Evolutionary conservation across 2,797 vertebrate genomes (phyloP).

Genomic region (Sebastes elongatus): DNA sequence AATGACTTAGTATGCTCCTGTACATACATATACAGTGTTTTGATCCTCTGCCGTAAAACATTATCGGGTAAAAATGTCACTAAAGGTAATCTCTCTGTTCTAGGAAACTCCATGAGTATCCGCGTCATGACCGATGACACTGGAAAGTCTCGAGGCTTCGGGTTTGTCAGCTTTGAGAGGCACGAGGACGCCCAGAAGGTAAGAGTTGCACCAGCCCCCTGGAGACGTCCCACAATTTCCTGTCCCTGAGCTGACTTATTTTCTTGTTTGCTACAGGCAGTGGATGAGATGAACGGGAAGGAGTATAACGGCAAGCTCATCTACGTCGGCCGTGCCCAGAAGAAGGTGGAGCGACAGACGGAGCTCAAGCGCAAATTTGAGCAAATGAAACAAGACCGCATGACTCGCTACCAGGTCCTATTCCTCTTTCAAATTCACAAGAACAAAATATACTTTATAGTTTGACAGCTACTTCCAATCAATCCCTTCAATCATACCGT

Average conservation of each 20-base stretch:
- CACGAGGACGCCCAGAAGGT: constrained; percentile 98
- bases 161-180: constrained; percentile 97
- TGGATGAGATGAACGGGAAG: constrained; percentile 98
- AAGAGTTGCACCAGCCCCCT: constrained; percentile 22
- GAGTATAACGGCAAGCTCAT: constrained; percentile 95
- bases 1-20: rapidly evolving
- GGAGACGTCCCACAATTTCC: background rate
- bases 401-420: constrained; percentile 95
- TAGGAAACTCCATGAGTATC: constrained; percentile 94
- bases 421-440: background rate
- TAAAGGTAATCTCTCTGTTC: background rate
- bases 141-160: constrained; percentile 96
- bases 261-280: constrained; percentile 81
- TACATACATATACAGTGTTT: background rate
- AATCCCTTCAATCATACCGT: background rate
- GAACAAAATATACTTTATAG: background rate
- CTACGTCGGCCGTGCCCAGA: constrained; percentile 96
- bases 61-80: background rate
- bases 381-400: constrained; percentile 98
- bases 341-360: constrained; percentile 96
- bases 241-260: background rate
- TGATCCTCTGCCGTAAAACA: background rate
- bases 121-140: constrained; percentile 95
- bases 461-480: background rate
- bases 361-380: constrained; percentile 98